Base-by-base conservation (phyloP, 2,797 vertebrate species). In the Octomys mimax region DNA sequence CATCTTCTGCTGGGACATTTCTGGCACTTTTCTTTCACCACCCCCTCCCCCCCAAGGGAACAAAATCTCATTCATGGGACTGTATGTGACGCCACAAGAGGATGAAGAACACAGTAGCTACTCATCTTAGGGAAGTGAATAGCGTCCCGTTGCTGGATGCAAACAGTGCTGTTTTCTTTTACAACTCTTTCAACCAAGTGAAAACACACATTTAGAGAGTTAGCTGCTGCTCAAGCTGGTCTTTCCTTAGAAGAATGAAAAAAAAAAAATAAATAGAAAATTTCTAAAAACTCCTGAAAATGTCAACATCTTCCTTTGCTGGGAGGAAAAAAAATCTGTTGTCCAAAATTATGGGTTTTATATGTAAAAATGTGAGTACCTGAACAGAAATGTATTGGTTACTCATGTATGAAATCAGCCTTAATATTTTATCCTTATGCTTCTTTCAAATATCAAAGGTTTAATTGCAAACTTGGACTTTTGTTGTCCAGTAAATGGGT, bases 331-430 rank as follows among this genome's bases (percentile, higher is more conserved):
- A 54, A 31, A 52, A 82, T 93, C 92, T 98, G 95, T 94, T 33
- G 88, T 86, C 64, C 93, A 97, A 94, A 91, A 95, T 89, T 39
- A 73, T 3, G 95, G 89, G 89, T 92, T 92, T 97, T 97, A 96
- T 59, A 97, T 82, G 96, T 81, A 92, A 96, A 98, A 97, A 97
- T 97, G 96, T 19, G 92, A 8, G 77, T 90, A 89, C 96, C 93
- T 71, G 21, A 96, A 98, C 73, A 93, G 85, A 71, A 71, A 96
- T 52, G 62, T 21, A 96, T 2, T 5, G 84, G 91, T 89, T 75
- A 92, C 94, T 97, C 91, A 95, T 61, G 93, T 70, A 80, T 66
- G 77, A 96, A 92, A 95, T 0, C 82, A 95, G 98, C 42, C 52
- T 94, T 95, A 49, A 49, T 71, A 71, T 71, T 71, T 71, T 97